Evolutionary conservation across 2,888 invertebrate species (phyloP).

Genomic region (Acronicta aceris): DNA sequence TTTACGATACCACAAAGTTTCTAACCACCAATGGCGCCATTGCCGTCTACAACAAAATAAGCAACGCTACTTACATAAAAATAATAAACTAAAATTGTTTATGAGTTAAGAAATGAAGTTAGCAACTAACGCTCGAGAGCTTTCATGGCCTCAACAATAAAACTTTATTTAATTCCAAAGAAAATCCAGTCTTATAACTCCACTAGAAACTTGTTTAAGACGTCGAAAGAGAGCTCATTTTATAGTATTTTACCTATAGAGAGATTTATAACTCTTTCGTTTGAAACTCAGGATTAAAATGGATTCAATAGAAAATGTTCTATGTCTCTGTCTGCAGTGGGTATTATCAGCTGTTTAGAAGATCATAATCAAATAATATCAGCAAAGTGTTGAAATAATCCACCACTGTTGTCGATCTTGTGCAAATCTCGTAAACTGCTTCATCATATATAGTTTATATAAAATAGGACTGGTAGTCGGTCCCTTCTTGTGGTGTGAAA

Average conservation of each 20-base stretch:
- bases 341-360: no score
- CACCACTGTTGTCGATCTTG: no score
- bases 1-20: constrained; percentile 12
- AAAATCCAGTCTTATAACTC: constrained; percentile 57
- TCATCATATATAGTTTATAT: no score
- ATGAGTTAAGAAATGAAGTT: constrained; percentile 46
- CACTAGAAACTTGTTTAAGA: constrained; percentile 59
- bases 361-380: no score
- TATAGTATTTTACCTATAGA: constrained; percentile 14
- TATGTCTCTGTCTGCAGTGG: no score
- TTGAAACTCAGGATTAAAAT: constrained; percentile 11
- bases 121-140: constrained; percentile 51
- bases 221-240: constrained; percentile 31
- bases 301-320: not conserved
- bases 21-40: constrained; percentile 8
- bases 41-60: constrained; percentile 18
- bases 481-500: no score
- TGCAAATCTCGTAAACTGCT: no score
- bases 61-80: constrained; percentile 24
- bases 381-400: no score
- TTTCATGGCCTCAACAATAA: constrained; percentile 50
- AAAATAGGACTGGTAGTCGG: no score
- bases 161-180: constrained; percentile 57
- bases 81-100: constrained; percentile 36
- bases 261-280: constrained; percentile 15